phyloP scores from a whole-genome alignment of 92 coral and sea anemone species.

The Phenganax subtilis region DNA sequence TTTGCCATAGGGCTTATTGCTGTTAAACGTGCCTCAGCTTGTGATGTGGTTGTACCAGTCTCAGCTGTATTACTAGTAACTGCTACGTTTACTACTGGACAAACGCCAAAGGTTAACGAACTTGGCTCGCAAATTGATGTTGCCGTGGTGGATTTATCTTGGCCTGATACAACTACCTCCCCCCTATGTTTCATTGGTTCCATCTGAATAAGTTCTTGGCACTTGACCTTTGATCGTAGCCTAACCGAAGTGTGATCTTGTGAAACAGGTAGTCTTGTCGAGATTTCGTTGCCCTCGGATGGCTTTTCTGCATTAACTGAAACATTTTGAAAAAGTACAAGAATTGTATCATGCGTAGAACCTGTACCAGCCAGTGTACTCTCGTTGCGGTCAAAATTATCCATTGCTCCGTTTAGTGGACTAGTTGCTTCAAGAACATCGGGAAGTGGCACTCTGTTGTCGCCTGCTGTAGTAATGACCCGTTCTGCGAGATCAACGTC shows the following conservation, averaged over 20 bases:
- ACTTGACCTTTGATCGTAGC: constrained; percentile 13
- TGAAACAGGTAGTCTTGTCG: constrained; percentile 18
- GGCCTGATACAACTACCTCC: constrained; percentile 1
- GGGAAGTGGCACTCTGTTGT: too few relatives aligned
- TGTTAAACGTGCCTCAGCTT: constrained; percentile 6
- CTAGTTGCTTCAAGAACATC: too few relatives aligned
- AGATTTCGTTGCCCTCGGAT: constrained; percentile 25
- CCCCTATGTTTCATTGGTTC: constrained; percentile 22
- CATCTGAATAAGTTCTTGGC: constrained; percentile 20
- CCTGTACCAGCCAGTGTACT: too few relatives aligned
- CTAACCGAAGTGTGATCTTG: constrained; percentile 8
- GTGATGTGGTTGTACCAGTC: not conserved
- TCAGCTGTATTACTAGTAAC: constrained; percentile 4
- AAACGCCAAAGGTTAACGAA: not conserved
- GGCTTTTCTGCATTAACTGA: constrained; percentile 16
- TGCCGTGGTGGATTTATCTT: not conserved
- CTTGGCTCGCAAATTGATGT: not conserved
- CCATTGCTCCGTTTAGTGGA: not conserved
- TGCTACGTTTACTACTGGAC: not conserved
- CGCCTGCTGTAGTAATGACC: too few relatives aligned
- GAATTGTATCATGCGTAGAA: not conserved
- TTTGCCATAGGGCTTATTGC: constrained; percentile 5
- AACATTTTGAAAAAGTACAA: constrained; percentile 26
- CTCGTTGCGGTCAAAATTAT: constrained; percentile 7
- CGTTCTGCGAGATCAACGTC: too few relatives aligned